Conservation (phyloP, 1,140 invertebrate genomes). For the Lepidotrigona ventralis region DNA sequence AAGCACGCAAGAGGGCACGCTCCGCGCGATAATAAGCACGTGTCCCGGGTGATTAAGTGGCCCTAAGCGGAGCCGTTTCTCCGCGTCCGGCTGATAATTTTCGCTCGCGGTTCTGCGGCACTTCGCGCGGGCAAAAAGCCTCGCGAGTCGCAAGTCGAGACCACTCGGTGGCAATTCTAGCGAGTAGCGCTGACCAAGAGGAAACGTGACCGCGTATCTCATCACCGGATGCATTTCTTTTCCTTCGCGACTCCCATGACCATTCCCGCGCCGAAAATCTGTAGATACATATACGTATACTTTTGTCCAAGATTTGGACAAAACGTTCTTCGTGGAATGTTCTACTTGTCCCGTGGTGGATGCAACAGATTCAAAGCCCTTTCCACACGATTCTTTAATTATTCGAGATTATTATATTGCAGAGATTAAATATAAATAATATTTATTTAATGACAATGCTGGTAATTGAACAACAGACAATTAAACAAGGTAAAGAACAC, state of each 20-base stretch:
- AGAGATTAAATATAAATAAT: too few species aligned
- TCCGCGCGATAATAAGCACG: constrained; percentile 34
- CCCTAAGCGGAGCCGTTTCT: background rate
- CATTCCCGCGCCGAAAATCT: background rate
- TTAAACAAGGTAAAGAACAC: too few species aligned
- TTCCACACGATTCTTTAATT: too few species aligned
- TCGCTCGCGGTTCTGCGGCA: background rate
- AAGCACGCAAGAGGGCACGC: background rate
- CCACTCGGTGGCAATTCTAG: background rate
- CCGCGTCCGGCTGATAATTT: constrained; percentile 11
- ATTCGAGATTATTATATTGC: too few species aligned
- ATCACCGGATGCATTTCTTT: background rate
- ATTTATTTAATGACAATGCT: too few species aligned
- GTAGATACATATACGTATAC: too few species aligned
- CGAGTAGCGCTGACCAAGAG: background rate
- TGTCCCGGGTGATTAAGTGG: constrained; percentile 32
- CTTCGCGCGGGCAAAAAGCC: constrained; percentile 14
- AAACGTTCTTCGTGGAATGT: too few species aligned
- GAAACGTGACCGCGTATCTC: constrained; percentile 41
- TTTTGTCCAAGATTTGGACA: too few species aligned
- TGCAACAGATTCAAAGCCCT: too few species aligned
- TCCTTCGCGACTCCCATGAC: background rate
- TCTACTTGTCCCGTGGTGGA: too few species aligned
- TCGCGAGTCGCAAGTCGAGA: constrained; percentile 16
- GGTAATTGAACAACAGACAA: too few species aligned